Base-by-base conservation (phyloP, 2,113 vertebrate species). In the Passer montanus region DNA sequence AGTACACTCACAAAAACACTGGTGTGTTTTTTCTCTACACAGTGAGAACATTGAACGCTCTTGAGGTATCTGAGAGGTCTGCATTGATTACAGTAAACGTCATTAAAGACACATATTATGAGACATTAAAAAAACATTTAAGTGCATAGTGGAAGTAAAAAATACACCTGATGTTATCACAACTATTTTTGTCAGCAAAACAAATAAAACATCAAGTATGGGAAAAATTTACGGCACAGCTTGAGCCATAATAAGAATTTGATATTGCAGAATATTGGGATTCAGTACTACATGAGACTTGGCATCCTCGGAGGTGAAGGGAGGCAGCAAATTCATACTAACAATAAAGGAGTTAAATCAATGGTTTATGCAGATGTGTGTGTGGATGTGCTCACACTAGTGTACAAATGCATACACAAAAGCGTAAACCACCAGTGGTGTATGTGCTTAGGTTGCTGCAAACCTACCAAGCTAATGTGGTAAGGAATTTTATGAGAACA, bases 1-100 rank as follows among this genome's bases (percentile, higher is more conserved):
- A 20, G 9, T 20, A 50, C 2, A 35, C 1, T 70, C 18, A 37
- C 16, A 74, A 69, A 81, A 55, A 20, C 20, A 41, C n/a, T 11
- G 1, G 0, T 49, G 9, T n/a, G 7, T 22, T 56, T 73, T 64
- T 11, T 66, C 44, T 78, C 10, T 4, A 23, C 1, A 21, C 8
- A 69, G 18, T 20, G 27, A 47, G 18, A 77, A 27, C 3, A 66
- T 9, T 3, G 21, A 18, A 30, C 5, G 62, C 7, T 67, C 14
- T 74, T 44, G 4, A 70, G 13, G 8, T 62, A 16, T n/a, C 13
- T 35, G 7, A 67, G 27, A 62, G 41, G 21, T 74, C 22, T 37
- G 7, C 9, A 26, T 1, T 53, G 21, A 18, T 68, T 52, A 44
- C 9, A 28, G 23, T 47, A 46, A 46, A 41, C 11, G 52, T 8